Evolutionary conservation across 2,888 invertebrate genomes (phyloP), one percentile per base, ranked within the genome.

Genomic region (Nematopogon swammerdamellus): DNA sequence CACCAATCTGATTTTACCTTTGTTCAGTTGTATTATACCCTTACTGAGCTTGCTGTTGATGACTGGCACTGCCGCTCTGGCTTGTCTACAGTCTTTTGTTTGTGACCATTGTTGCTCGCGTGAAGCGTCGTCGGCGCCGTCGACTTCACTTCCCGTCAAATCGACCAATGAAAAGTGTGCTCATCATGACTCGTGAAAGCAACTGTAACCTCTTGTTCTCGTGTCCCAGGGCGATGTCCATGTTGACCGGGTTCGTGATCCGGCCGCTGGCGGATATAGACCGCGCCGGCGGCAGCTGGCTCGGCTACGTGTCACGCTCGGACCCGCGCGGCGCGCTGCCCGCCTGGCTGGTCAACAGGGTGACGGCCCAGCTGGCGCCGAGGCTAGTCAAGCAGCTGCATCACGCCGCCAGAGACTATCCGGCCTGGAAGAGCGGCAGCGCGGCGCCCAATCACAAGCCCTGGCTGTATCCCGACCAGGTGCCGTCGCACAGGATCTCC

Each of bases 251-350:
- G 14, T 88, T 86, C 63, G 82, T 89, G 56, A 84, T 95, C 53
- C 80, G 90, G 49, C 75, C 83, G 2, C 65, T 80, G 19, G 68
- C 70, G 49, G 59, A 61, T 0, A 51, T 52, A 14, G 55, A 47
- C n/a, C 70, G 67, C 49, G 72, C 76, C 4, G 69, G 68, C 49
- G 89, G 91, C 53, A 91, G 92, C 63, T 88, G 89, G 72, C 75
- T 95, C 51, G 92, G 91, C 18, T 96, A 95, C 67, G 86, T 95
- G 29, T 91, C 95, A 1, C 92, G 95, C 61, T 91, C 92, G 3
- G 95, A 95, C 70, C 95, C 95, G 10, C 86, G 89, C 63, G 95
- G 95, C 55, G 87, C 87, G 45, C 75, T 95, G 50, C 95, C 95
- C 1, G 87, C 89, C 6, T 95, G 95, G 95, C 77, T 93, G 51